These are phyloP conservation scores for Sinocyclocheilus rhinocerous DNA, from an alignment of 2,113 vertebrate species.

Conservation along the genomic window DNA sequence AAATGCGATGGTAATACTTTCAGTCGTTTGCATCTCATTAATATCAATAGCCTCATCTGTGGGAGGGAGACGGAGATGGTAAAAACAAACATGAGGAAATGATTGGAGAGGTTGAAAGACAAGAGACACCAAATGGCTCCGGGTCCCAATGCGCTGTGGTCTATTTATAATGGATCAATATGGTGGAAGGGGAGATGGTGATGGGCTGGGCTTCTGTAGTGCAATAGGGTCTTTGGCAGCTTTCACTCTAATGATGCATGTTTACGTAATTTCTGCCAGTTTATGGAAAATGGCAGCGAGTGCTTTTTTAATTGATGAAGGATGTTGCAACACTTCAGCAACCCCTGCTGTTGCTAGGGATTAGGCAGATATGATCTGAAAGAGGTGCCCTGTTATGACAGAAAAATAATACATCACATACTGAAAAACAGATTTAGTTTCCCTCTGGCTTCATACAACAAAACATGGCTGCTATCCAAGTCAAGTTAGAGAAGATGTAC, in stretches of 20 bases:
- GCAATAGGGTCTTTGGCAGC: slow-evolving; percentile 38
- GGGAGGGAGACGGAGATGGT: not conserved
- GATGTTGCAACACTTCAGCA: slow-evolving; percentile 62
- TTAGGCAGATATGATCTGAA: slow-evolving; percentile 59
- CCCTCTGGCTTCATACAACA: slow-evolving; percentile 44
- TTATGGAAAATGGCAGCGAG: slow-evolving; percentile 53
- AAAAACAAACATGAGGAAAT: slow-evolving; percentile 32
- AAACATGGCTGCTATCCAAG: slow-evolving; percentile 43
- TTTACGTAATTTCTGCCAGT: slow-evolving; percentile 58
- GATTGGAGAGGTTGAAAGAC: slow-evolving; percentile 30
- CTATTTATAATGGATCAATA: slow-evolving; percentile 44
- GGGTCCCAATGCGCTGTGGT: not conserved
- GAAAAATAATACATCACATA: slow-evolving; percentile 56
- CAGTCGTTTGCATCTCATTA: slow-evolving; percentile 23
- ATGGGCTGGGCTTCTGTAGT: slow-evolving; percentile 27
- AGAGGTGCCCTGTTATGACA: slow-evolving; percentile 56
- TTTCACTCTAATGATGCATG: slow-evolving; percentile 57
- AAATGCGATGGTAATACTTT: slow-evolving; percentile 30
- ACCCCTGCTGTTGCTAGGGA: slow-evolving; percentile 62
- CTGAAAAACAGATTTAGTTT: slow-evolving; percentile 43
- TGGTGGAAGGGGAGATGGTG: slow-evolving; percentile 28
- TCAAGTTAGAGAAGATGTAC: slow-evolving; percentile 50
- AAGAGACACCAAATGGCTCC: slow-evolving; percentile 1
- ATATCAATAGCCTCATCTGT: slow-evolving; percentile 38
- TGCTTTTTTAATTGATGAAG: slow-evolving; percentile 58